Evolutionary conservation across 2,113 vertebrate species (phyloP), one percentile per base, ranked within the genome.

Genomic region (Lamprotornis superbus): DNA sequence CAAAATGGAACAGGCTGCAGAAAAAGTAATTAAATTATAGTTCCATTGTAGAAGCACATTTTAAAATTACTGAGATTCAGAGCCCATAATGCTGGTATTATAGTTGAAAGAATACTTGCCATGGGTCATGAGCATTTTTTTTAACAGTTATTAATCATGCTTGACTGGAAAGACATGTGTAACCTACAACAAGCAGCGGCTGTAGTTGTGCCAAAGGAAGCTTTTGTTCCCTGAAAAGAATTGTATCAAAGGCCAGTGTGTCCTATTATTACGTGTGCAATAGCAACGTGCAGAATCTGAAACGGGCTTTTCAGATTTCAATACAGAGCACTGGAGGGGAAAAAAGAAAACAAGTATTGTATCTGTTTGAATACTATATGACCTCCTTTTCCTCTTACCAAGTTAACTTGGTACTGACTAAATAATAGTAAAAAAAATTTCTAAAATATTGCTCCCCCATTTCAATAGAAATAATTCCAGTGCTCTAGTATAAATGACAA

Each of bases 21-120:
- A 94, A 95, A 97, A 96, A 94, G 96, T 97, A 97, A 97, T 97
- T 97, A 97, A 96, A 97, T 97, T 96, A 97, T 93, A 89, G 91
- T 97, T 95, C 83, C 92, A 97, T 97, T 96, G 91, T 96, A 95
- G 91, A 96, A 95, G 94, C 93, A 95, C 94, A 96, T 97, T 96
- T 97, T 95, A 90, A 97, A 97, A 97, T 96, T 95, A 95, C 90
- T 90, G 85, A 96, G 94, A 91, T 97, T 95, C 92, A 73, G 83
- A 93, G 77, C 94, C 92, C 86, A 96, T 95, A 97, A 97, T 96
- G 91, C 95, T 91, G 80, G 95, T 89, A 96, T 97, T 97, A 93
- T 96, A 94, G 86, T 96, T 97, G 96, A 96, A 97, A 97, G 96
- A 97, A 96, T 96, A 94, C 92, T 95, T 94, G 86, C 91, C 97